A percentile compares a stretch with the other conserved stretches of the same genome.
phyloP scores from a whole-genome alignment of 2,888 invertebrate genomes.

The Branchellion lobata region DNA sequence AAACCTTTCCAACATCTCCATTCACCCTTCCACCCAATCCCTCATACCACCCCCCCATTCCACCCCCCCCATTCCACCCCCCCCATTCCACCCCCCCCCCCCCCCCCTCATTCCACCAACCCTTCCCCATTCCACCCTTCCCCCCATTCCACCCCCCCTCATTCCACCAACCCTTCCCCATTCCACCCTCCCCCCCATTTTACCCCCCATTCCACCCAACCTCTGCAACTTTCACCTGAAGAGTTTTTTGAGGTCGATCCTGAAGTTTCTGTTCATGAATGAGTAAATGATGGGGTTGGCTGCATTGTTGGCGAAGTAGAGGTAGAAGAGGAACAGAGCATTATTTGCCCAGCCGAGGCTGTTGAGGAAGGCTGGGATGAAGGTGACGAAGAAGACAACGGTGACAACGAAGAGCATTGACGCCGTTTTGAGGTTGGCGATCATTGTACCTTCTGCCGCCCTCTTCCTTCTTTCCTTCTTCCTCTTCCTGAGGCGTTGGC shows the following conservation, averaged over 20 bases:
- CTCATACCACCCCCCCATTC: too few species aligned
- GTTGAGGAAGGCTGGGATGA: constrained; percentile 59
- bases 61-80: too few species aligned
- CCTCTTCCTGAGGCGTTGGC: background rate
- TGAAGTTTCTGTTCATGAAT: constrained; percentile 61
- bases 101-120: too few species aligned
- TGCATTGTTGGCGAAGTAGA: constrained; percentile 62
- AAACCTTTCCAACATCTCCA: too few species aligned
- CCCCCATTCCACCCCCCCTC: too few species aligned
- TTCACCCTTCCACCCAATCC: too few species aligned
- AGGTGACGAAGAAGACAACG: constrained; percentile 59
- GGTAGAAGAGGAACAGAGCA: constrained; percentile 59
- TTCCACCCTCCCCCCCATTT: too few species aligned
- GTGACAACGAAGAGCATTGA: constrained; percentile 61
- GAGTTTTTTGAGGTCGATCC: constrained; percentile 56
- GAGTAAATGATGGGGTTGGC: constrained; percentile 62
- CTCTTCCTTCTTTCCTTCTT: constrained; percentile 48
- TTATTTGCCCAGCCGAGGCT: constrained; percentile 53
- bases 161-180: too few species aligned
- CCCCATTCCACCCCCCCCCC: too few species aligned
- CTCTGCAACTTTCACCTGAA: constrained; percentile 44
- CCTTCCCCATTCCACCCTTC: too few species aligned
- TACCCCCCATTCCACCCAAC: too few species aligned
- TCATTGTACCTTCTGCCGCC: constrained; percentile 50
- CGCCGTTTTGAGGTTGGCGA: constrained; percentile 60